Conservation (phyloP, 2,888 invertebrate genomes). For the Girardia tigrina region DNA sequence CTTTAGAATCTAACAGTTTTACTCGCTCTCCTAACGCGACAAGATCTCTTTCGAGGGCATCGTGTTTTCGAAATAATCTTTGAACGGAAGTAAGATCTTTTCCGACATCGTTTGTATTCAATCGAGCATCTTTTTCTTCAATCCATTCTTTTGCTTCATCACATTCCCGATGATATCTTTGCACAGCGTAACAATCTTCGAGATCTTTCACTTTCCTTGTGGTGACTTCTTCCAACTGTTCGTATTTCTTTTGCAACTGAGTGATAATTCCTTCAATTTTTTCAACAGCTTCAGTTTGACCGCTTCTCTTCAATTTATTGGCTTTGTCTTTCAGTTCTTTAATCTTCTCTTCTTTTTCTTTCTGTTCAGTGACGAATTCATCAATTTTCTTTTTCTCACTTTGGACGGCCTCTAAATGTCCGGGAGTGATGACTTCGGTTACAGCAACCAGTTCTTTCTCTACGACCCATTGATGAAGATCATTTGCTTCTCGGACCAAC, state of each 20-base stretch:
- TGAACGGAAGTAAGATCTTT: conserved; percentile 91
- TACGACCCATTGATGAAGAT: conserved; percentile 90
- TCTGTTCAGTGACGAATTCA: conserved; percentile 56
- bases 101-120: conserved; percentile 83
- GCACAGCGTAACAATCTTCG: conserved; percentile 94
- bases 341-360: conserved; percentile 35
- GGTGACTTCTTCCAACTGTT: conserved; percentile 78
- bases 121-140: conserved; percentile 85
- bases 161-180: conserved; percentile 74
- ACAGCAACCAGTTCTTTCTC: conserved; percentile 59
- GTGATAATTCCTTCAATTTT: conserved; percentile 95
- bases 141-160: conserved; percentile 69
- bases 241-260: conserved; percentile 89
- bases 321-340: conserved; percentile 82
- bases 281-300: conserved; percentile 93
- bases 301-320: conserved; percentile 95
- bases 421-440: conserved; percentile 33
- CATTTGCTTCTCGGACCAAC: conserved; percentile 88
- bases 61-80: conserved; percentile 90
- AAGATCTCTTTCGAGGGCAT: conserved; percentile 88
- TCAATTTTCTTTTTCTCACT: conserved; percentile 35
- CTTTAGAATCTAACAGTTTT: conserved; percentile 83
- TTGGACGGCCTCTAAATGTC: conserved; percentile 35
- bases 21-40: conserved; percentile 56
- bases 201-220: conserved; percentile 81